Conservation (phyloP, 2,797 vertebrate genomes). For the Taeniopygia guttata region DNA sequence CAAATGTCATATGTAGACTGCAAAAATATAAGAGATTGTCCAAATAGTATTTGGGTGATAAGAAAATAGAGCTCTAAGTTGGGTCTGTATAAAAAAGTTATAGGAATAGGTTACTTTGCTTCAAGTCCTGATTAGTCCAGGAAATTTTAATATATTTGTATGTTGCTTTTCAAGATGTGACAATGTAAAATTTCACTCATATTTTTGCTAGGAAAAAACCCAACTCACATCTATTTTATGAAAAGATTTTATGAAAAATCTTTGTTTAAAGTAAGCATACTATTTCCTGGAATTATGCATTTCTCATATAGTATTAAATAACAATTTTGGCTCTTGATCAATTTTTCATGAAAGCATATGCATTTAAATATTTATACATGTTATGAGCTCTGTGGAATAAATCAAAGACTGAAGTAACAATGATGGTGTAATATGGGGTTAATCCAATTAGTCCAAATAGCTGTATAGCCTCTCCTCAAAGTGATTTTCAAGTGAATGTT, state of each 20-base stretch:
- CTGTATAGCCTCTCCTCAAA: neutral
- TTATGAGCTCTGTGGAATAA: neutral
- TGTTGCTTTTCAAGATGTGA: neutral
- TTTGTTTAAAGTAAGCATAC: neutral
- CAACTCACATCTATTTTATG: neutral
- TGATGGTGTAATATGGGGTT: neutral
- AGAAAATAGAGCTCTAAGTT: neutral
- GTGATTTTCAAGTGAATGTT: neutral
- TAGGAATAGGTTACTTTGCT: neutral
- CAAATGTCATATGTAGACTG: neutral
- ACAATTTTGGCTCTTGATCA: neutral
- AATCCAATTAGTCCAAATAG: neutral
- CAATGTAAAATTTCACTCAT: neutral
- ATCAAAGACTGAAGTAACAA: neutral
- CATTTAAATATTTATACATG: conserved; percentile 1
- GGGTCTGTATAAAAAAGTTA: neutral
- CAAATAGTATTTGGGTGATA: neutral
- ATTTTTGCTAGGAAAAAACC: neutral
- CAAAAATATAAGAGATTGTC: neutral
- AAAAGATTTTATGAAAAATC: neutral
- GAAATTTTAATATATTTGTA: neutral
- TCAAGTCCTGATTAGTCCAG: neutral
- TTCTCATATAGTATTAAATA: neutral
- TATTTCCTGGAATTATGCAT: neutral
- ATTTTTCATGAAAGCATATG: conserved; percentile 1